Conservation (phyloP, 2,797 vertebrate species). For the Spinus pinus region DNA sequence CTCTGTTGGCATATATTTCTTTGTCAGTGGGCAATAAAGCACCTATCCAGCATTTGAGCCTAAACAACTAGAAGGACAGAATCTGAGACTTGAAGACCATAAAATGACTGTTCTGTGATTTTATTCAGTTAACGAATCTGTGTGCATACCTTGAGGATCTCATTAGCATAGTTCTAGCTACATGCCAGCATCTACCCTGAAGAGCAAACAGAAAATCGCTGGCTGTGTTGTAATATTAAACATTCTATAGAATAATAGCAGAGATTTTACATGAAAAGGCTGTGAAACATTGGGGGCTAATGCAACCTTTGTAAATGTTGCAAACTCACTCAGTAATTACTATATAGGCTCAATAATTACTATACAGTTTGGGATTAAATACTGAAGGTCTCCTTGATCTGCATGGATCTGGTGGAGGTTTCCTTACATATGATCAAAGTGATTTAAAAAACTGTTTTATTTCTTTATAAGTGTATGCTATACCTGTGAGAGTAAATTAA, state of each 20-base stretch:
- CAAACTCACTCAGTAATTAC: not conserved
- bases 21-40: not conserved
- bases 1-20: not conserved
- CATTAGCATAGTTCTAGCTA: not conserved
- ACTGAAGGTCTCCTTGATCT: not conserved
- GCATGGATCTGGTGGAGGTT: not conserved
- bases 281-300: not conserved
- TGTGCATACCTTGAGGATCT: not conserved
- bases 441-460: not conserved
- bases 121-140: not conserved
- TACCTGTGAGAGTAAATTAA: not conserved
- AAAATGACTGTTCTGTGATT: not conserved
- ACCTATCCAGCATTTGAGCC: not conserved
- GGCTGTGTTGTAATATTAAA: not conserved
- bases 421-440: not conserved
- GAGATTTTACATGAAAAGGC: not conserved
- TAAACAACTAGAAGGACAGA: not conserved
- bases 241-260: not conserved
- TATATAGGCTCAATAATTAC: not conserved
- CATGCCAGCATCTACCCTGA: not conserved
- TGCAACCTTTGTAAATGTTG: not conserved
- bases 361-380: not conserved
- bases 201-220: not conserved
- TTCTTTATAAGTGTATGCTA: not conserved
- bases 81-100: not conserved